Evolutionary conservation across 2,797 vertebrate species (phyloP), one percentile per base, ranked within the genome.

Genomic region (Melanotaenia boesemani): DNA sequence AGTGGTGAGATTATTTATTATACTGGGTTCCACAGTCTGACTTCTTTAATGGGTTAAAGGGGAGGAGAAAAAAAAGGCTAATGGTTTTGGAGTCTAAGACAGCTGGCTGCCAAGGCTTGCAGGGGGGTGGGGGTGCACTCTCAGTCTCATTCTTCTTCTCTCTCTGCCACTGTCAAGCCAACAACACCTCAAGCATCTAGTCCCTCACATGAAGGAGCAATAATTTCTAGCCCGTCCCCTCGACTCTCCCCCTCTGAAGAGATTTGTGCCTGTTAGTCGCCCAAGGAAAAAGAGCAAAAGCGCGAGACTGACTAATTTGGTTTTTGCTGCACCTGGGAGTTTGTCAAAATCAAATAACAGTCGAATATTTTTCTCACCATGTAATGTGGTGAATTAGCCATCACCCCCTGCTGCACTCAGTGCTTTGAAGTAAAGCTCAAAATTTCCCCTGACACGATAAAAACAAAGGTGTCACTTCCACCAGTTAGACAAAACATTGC

Each of bases 281-380:
- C 77, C 4, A 16, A 80, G 81, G 80, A 85, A 79, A 81, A 72
- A 81, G 50, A 74, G 69, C 8, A 48, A 76, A 82, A 85, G 82
- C 78, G 86, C 7, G 58, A 92, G 88, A 87, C 82, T 70, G 82
- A 79, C 91, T 91, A 87, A 93, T 92, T 92, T 69, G 60, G 82
- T 90, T 92, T 88, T 58, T 64, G 79, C 64, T 63, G 58, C 86
- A 86, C 85, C 80, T 79, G 88, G 86, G 89, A 91, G 76, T 92
- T 91, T 89, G 90, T 91, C 88, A 80, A 90, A 90, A 90, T 87
- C 81, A 87, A 85, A 87, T 81, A 91, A 86, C 70, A 55, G 64
- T 69, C 76, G 82, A 67, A 86, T 88, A 78, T 86, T 86, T 67
- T 65, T 83, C 78, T 76, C 67, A 55, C 70, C 44, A 30, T 52